Evolutionary conservation across 2,797 vertebrate species (phyloP).

Genomic region (Phalanger gymnotis): DNA sequence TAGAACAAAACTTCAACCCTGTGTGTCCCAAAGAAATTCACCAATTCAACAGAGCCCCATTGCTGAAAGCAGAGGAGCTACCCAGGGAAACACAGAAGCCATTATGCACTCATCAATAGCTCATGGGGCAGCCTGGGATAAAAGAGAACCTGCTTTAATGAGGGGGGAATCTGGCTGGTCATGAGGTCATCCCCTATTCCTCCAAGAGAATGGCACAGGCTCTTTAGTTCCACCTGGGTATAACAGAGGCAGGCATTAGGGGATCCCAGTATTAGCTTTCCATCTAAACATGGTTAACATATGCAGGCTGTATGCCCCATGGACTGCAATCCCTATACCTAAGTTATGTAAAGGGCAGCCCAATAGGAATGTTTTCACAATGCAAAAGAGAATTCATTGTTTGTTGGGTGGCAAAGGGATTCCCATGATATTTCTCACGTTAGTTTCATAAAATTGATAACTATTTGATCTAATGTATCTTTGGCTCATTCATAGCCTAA

Average conservation of each 20-base stretch:
- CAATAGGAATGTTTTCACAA: background rate
- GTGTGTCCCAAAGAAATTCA: slow-evolving; percentile 64
- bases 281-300: background rate
- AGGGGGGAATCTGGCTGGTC: slow-evolving; percentile 62
- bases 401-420: slow-evolving; percentile 36
- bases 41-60: slow-evolving; percentile 58
- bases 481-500: slow-evolving; percentile 10
- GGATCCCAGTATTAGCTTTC: background rate
- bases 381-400: slow-evolving; percentile 31
- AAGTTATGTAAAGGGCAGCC: background rate
- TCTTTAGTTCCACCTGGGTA: slow-evolving; percentile 40
- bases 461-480: background rate
- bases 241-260: background rate
- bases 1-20: slow-evolving; percentile 72
- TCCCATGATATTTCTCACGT: slow-evolving; percentile 49
- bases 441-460: slow-evolving; percentile 6
- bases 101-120: slow-evolving; percentile 72
- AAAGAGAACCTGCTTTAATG: slow-evolving; percentile 69
- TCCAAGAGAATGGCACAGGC: background rate
- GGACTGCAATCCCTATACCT: background rate
- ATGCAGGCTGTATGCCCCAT: background rate
- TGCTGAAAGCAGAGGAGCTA: slow-evolving; percentile 51
- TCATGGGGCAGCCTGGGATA: slow-evolving; percentile 36
- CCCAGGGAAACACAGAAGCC: slow-evolving; percentile 62
- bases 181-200: slow-evolving; percentile 45